phyloP scores from a whole-genome alignment of 2,888 invertebrate genomes.

The Craniophora ligustri region DNA sequence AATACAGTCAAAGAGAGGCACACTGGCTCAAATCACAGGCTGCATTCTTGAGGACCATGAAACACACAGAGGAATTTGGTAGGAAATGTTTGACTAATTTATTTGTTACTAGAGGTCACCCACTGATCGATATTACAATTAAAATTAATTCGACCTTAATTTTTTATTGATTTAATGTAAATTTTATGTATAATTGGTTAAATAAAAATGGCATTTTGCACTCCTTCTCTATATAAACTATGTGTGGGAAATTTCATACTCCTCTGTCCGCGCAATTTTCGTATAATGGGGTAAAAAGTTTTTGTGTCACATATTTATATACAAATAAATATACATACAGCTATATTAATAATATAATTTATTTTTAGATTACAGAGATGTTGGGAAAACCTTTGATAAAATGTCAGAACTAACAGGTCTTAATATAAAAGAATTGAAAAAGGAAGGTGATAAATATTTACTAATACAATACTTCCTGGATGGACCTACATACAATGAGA shows the following conservation, averaged over 20 bases:
- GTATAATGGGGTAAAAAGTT: no score
- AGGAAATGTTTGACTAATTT: constrained; percentile 23
- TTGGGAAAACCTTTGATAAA: constrained; percentile 67
- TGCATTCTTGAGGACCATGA: constrained; percentile 75
- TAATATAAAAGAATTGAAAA: constrained; percentile 71
- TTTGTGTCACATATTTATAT: no score
- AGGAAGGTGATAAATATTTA: constrained; percentile 69
- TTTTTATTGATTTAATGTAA: no score
- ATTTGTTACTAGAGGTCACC: neutral
- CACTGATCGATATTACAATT: neutral
- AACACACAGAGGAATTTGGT: constrained; percentile 75
- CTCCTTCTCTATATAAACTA: no score
- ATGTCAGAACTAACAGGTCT: constrained; percentile 76
- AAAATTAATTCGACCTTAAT: no score
- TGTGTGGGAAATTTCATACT: no score
- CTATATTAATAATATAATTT: neutral
- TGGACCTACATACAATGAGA: constrained; percentile 67
- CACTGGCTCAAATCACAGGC: constrained; percentile 74
- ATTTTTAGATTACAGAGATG: constrained; percentile 69
- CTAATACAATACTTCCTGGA: constrained; percentile 75
- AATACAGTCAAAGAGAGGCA: constrained; percentile 65
- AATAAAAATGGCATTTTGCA: no score
- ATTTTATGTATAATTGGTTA: no score
- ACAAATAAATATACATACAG: no score
- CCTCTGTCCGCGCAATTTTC: no score